These are phyloP conservation scores for Psammodynastes pulverulentus DNA, from an alignment of 2,113 vertebrate species.

Conservation along the genomic window DNA sequence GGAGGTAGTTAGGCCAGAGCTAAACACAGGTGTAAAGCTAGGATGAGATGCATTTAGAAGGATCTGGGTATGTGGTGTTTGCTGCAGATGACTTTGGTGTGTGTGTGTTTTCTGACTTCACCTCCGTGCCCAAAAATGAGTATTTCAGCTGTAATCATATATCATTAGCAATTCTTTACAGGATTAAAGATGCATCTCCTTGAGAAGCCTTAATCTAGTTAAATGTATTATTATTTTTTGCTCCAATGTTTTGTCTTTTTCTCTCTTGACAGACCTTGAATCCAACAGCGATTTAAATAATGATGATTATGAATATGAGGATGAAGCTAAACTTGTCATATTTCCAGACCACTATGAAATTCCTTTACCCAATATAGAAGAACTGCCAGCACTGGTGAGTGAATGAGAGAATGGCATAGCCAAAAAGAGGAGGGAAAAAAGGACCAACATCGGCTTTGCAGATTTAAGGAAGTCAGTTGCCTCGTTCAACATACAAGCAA, in stretches of 20 bases:
- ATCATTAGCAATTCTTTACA: background rate
- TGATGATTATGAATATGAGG: constrained; percentile 94
- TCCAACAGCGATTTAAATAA: constrained; percentile 87
- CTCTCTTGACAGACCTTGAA: constrained; percentile 84
- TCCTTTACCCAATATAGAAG: constrained; percentile 96
- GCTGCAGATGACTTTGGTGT: background rate
- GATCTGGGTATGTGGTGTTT: background rate
- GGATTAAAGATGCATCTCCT: background rate
- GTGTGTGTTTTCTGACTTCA: background rate
- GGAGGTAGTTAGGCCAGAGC: background rate
- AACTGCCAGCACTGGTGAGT: constrained; percentile 97
- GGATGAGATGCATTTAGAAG: background rate
- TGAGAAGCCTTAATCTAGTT: background rate
- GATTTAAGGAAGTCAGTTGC: background rate
- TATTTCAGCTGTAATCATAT: background rate
- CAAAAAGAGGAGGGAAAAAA: background rate
- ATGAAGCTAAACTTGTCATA: constrained; percentile 96
- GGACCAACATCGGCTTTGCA: background rate
- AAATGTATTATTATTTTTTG: background rate
- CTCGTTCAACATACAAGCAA: background rate
- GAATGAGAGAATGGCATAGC: constrained; percentile 54
- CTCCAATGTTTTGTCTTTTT: constrained; percentile 24
- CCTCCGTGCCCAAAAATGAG: background rate
- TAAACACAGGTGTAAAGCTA: background rate
- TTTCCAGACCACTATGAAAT: constrained; percentile 99